A percentile compares a stretch with the other conserved stretches of the same genome.
These are phyloP conservation scores for Tretioscincus oriximinensis DNA, from an alignment of 2,113 vertebrate species.

Conservation along the genomic window DNA sequence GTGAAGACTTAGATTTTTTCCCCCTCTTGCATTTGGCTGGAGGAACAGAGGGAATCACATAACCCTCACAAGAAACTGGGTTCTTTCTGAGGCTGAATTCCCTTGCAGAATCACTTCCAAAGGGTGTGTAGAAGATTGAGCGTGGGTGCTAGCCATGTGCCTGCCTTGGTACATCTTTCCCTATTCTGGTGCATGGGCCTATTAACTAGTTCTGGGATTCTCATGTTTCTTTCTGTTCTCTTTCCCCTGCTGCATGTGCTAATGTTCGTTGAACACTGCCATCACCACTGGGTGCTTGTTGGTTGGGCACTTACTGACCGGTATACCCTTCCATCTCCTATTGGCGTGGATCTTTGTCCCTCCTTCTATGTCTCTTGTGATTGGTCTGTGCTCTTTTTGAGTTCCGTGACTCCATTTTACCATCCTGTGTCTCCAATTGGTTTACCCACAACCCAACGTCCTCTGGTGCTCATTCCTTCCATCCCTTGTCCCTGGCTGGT, in stretches of 20 bases:
- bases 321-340: background rate
- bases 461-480: background rate
- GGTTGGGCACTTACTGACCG: too few relatives aligned
- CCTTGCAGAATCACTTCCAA: slow-evolving; percentile 39
- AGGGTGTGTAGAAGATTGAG: background rate
- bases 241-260: slow-evolving; percentile 8
- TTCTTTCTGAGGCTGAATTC: background rate
- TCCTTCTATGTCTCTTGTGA: background rate
- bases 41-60: background rate
- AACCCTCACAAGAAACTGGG: background rate
- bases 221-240: background rate
- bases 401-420: background rate
- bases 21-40: too few relatives aligned
- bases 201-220: background rate
- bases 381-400: background rate
- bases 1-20: background rate
- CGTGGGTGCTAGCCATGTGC: too few relatives aligned
- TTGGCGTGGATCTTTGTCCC: background rate
- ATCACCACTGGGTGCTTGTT: background rate
- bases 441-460: background rate
- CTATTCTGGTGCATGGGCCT: slow-evolving; percentile 19
- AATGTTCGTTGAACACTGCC: background rate
- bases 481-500: background rate
- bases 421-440: background rate
- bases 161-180: background rate